Evolutionary conservation across 2,113 vertebrate species (phyloP).

Genomic region (Myxocyprinus asiaticus): DNA sequence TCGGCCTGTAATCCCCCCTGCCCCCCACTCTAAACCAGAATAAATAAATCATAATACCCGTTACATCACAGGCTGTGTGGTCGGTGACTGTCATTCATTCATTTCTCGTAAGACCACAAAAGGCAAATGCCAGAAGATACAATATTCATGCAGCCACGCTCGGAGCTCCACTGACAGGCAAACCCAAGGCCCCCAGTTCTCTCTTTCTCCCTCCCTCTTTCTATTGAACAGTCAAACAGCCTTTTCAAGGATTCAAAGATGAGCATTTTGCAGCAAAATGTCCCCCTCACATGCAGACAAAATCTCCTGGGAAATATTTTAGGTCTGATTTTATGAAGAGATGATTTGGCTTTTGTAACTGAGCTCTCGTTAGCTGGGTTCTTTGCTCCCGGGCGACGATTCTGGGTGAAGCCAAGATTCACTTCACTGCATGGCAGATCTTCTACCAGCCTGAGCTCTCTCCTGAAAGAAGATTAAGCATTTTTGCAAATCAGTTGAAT

Average conservation of each 20-base stretch:
- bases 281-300: constrained; percentile 7
- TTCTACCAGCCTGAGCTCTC: constrained; percentile 29
- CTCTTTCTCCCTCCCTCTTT: background rate
- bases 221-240: constrained; percentile 7
- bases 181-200: background rate
- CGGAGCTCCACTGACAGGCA: constrained; percentile 47
- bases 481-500: constrained; percentile 54
- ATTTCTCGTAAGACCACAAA: constrained; percentile 49
- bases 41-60: constrained; percentile 57
- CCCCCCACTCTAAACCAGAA: constrained; percentile 25
- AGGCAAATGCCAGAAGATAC: constrained; percentile 58
- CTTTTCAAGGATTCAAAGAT: background rate
- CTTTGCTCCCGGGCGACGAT: constrained; percentile 21
- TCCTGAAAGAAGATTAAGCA: constrained; percentile 51
- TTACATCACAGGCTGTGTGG: constrained; percentile 52
- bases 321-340: constrained; percentile 22
- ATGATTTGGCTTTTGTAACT: constrained; percentile 29
- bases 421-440: constrained; percentile 38
- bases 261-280: constrained; percentile 31
- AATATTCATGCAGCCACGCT: constrained; percentile 57
- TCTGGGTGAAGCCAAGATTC: constrained; percentile 43
- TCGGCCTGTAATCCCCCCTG: background rate
- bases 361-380: constrained; percentile 28
- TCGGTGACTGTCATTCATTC: constrained; percentile 51
- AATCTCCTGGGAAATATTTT: constrained; percentile 12